Conservation (phyloP, 2,113 vertebrate genomes). For the Arenaria interpres region DNA sequence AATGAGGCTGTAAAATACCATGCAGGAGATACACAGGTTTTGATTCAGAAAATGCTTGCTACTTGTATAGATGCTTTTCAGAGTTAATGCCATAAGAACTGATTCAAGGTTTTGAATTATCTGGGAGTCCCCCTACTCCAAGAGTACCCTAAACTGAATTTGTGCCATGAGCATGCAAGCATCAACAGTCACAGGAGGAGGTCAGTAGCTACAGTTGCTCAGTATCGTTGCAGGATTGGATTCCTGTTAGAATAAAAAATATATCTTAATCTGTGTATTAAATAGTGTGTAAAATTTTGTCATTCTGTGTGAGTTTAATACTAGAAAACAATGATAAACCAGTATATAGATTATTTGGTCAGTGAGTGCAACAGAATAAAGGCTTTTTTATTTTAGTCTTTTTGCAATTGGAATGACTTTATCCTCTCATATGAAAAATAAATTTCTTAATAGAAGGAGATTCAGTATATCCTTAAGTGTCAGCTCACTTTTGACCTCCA, state of each 20-base stretch:
- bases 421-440: background rate
- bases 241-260: background rate
- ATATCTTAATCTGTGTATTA: background rate
- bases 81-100: background rate
- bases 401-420: background rate
- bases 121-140: background rate
- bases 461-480: background rate
- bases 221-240: background rate
- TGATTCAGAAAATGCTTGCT: background rate
- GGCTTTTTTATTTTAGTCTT: background rate
- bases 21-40: rapidly evolving
- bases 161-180: rapidly evolving
- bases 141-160: background rate
- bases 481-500: background rate
- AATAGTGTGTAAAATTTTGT: background rate
- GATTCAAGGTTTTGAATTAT: background rate
- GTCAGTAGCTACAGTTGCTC: background rate
- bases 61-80: background rate
- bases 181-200: background rate
- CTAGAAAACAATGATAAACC: background rate
- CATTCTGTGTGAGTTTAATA: background rate
- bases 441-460: background rate
- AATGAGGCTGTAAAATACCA: background rate
- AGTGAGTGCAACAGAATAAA: background rate
- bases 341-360: background rate